Conservation (phyloP, 2,888 invertebrate genomes). For the Xestoiulus laeticollis region DNA sequence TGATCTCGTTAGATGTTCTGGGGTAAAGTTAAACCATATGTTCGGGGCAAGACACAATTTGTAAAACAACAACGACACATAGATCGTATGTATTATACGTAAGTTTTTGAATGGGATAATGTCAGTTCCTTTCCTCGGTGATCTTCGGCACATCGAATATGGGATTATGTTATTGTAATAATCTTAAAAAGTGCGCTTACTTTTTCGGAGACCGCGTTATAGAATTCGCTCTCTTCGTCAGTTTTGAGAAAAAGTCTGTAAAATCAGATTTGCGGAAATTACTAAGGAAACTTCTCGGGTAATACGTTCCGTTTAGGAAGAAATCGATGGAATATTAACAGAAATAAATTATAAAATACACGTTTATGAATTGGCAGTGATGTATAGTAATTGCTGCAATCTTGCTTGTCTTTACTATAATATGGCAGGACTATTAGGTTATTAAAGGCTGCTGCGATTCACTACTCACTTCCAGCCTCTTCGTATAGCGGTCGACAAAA, state of each 20-base stretch:
- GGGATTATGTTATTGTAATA: no score
- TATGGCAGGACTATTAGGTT: constrained; percentile 25
- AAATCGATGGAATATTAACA: constrained; percentile 13
- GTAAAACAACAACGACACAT: no score
- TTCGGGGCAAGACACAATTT: no score
- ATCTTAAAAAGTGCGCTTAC: no score
- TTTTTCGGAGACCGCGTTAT: not conserved
- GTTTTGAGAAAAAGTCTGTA: not conserved
- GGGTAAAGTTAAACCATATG: no score
- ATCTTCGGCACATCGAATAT: no score
- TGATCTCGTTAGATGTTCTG: no score
- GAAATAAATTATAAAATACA: constrained; percentile 23
- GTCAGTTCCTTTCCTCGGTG: no score
- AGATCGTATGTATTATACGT: no score
- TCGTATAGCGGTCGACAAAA: not conserved
- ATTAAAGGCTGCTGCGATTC: constrained; percentile 7
- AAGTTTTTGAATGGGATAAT: no score
- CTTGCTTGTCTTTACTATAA: constrained; percentile 25
- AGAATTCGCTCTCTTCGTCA: not conserved
- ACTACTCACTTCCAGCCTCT: not conserved
- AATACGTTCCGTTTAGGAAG: not conserved
- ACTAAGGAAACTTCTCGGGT: not conserved
- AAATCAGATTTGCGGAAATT: not conserved
- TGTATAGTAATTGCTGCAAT: constrained; percentile 7
- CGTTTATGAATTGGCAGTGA: constrained; percentile 33